Conservation (phyloP, 2,797 vertebrate species). For the Mormyrops attenuatus region DNA sequence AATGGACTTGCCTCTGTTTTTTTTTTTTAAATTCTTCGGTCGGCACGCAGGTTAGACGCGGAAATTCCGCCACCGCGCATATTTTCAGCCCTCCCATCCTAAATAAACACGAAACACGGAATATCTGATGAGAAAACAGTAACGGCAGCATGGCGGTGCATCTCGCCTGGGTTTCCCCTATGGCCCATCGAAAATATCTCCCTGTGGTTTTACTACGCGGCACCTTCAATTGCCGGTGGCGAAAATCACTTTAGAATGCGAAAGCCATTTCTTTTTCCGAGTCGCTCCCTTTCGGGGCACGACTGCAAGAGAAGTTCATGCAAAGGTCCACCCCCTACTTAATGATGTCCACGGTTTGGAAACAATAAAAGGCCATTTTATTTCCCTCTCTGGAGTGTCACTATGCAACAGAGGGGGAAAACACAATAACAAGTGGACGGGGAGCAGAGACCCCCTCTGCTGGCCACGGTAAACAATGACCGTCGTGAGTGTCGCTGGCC, state of each 20-base stretch:
- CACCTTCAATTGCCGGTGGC: constrained; percentile 26
- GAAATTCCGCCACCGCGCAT: background rate
- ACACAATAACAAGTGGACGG: constrained; percentile 58
- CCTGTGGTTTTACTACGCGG: constrained; percentile 7
- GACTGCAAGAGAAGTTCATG: constrained; percentile 14
- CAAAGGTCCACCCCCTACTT: constrained; percentile 7
- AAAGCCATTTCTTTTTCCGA: constrained; percentile 28
- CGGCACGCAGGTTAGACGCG: background rate
- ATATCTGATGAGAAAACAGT: background rate
- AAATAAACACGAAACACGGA: background rate
- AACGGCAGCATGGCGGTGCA: background rate
- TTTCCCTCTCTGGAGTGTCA: constrained; percentile 44
- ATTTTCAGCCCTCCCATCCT: background rate
- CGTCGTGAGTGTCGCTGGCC: background rate
- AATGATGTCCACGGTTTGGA: constrained; percentile 36
- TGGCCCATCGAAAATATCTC: constrained; percentile 11
- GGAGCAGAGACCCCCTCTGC: background rate
- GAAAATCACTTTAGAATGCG: constrained; percentile 37
- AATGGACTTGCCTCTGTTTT: background rate
- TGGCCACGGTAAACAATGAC: background rate
- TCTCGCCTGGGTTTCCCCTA: background rate
- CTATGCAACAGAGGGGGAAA: constrained; percentile 59
- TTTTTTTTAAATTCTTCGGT: background rate
- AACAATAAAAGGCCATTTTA: constrained; percentile 49
- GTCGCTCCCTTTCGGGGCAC: constrained; percentile 1